phyloP scores from a whole-genome alignment of 2,113 vertebrate genomes.

The Nanorana parkeri region DNA sequence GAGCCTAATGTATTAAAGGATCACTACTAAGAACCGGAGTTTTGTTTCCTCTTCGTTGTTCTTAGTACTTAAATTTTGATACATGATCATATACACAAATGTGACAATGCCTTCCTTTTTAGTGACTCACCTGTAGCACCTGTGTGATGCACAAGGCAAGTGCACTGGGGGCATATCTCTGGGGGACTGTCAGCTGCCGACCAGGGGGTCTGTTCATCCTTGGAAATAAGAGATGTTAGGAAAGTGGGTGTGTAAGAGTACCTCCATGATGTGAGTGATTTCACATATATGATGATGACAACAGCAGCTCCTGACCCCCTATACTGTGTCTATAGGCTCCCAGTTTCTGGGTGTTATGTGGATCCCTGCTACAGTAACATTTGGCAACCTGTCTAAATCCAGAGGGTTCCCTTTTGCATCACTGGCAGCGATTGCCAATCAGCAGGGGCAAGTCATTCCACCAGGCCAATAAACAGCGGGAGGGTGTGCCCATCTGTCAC shows the following conservation, averaged over 20 bases:
- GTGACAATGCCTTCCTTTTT: too few relatives aligned
- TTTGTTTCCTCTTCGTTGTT: too few relatives aligned
- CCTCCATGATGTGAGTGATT: not conserved
- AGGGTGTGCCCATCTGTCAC: not conserved
- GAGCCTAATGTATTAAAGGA: too few relatives aligned
- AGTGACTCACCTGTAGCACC: conserved; percentile 30
- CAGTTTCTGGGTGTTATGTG: conserved; percentile 33
- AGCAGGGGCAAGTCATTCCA: not conserved
- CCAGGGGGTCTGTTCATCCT: too few relatives aligned
- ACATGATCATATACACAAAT: too few relatives aligned
- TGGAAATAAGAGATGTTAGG: not conserved
- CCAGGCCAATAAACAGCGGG: not conserved
- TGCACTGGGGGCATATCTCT: not conserved
- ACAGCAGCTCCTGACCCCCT: too few relatives aligned
- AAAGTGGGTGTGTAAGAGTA: not conserved
- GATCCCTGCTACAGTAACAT: conserved; percentile 32
- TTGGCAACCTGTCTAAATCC: conserved; percentile 33
- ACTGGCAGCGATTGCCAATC: conserved; percentile 16
- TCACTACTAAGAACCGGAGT: too few relatives aligned
- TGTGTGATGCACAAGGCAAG: not conserved
- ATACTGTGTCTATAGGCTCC: not conserved
- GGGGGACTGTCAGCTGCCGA: too few relatives aligned
- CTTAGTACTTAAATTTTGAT: too few relatives aligned
- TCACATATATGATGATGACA: too few relatives aligned
- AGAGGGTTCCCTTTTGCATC: conserved; percentile 19